Evolutionary conservation across 2,113 vertebrate species (phyloP).

Genomic region (Myiagra hebetior): DNA sequence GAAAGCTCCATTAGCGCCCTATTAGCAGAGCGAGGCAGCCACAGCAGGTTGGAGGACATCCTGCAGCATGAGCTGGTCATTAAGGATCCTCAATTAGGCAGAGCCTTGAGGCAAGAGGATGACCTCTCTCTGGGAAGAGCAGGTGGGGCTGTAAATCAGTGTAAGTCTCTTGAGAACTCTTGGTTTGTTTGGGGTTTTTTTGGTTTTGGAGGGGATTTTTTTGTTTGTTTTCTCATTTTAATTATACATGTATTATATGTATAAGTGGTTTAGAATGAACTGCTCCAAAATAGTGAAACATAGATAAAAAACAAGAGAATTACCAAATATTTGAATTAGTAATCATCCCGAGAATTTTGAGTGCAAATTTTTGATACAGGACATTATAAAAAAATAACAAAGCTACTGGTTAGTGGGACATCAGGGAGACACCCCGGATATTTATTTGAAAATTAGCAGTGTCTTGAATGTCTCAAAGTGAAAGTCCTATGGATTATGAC

Average conservation of each 20-base stretch:
- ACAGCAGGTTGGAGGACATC: neutral
- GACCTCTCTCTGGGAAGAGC: neutral
- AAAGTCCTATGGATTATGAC: neutral
- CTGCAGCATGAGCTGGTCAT: neutral
- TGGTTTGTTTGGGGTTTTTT: neutral
- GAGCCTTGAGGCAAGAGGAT: neutral
- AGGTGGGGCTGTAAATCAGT: neutral
- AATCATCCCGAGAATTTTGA: neutral
- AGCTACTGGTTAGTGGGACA: neutral
- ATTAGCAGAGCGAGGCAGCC: neutral
- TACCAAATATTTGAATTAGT: neutral
- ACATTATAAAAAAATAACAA: neutral
- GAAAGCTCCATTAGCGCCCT: neutral
- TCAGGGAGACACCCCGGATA: neutral
- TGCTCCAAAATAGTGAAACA: neutral
- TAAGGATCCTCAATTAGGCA: neutral
- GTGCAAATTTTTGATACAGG: neutral
- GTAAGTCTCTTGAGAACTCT: neutral
- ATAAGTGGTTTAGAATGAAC: neutral
- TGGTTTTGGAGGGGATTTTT: accelerated
- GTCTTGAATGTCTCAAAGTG: neutral
- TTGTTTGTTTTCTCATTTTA: neutral
- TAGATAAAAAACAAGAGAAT: neutral
- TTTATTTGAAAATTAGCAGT: neutral
- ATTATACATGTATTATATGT: neutral